phyloP scores from a whole-genome alignment of 1,140 invertebrate genomes.

The Drosophila elegans region DNA sequence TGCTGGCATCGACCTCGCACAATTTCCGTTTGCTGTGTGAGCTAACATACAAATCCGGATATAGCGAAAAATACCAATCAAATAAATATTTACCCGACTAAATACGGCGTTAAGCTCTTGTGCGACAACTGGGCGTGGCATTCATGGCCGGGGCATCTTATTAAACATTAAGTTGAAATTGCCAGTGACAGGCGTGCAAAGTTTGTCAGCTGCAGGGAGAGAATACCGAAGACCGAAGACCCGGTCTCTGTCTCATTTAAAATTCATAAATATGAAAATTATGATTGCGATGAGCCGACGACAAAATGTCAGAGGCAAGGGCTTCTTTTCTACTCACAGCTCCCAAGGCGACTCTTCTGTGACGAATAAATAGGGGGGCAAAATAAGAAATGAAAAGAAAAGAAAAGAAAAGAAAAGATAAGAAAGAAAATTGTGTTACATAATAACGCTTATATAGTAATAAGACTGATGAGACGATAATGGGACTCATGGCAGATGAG shows the following conservation, averaged over 20 bases:
- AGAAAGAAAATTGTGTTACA: conserved; percentile 20
- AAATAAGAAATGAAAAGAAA: background rate
- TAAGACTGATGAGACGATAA: conserved; percentile 60
- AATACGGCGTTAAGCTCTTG: conserved; percentile 58
- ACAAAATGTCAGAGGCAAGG: conserved; percentile 75
- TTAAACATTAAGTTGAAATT: conserved; percentile 77
- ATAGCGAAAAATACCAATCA: conserved; percentile 67
- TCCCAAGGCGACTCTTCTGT: conserved; percentile 11
- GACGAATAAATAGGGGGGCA: background rate
- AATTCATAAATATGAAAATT: conserved; percentile 82
- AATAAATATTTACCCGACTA: conserved; percentile 81
- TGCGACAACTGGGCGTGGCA: conserved; percentile 49
- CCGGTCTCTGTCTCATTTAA: conserved; percentile 68
- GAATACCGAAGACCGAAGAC: conserved; percentile 1
- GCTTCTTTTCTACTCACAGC: conserved; percentile 14
- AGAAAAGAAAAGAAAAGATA: background rate
- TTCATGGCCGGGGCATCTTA: conserved; percentile 59
- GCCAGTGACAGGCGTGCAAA: conserved; percentile 69
- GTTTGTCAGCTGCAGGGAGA: conserved; percentile 51
- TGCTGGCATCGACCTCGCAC: conserved; percentile 58
- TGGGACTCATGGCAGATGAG: conserved; percentile 18
- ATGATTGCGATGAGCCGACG: conserved; percentile 78
- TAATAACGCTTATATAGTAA: conserved; percentile 63
- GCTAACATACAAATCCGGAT: conserved; percentile 53
- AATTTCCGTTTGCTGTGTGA: conserved; percentile 69